Evolutionary conservation across 2,797 vertebrate genomes (phyloP), one percentile per base, ranked within the genome.

Genomic region (Brachyalestes nurse): DNA sequence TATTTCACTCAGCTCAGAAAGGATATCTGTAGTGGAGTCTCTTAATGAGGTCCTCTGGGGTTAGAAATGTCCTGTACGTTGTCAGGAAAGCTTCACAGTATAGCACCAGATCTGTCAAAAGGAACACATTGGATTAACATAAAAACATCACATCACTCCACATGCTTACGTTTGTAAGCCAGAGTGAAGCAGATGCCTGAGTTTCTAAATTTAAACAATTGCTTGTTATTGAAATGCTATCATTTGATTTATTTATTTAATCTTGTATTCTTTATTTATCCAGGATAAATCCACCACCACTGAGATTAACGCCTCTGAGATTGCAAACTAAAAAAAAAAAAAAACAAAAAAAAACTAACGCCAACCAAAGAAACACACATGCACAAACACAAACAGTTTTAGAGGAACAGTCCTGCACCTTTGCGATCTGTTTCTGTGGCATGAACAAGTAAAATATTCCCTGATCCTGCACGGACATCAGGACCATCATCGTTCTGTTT

Each of bases 391-490:
- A 78, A 0, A 23, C 17, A 82, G 9, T 14, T 45, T 10, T 45
- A 10, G 42, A 45, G 42, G 10, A 45, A 79, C 70, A 53, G 65
- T 62, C 51, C 51, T 69, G 51, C 93, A 99, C 98, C 98, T 97
- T 98, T 99, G 89, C 97, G 94, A 89, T 99, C 97, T 0, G 97
- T 99, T 91, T 99, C 97, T 0, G 98, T 99, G n/a, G 98, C 98
- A 0, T 99, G 98, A 85, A 99, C 98, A 88, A 99, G 84, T 25
- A 99, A 90, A 85, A 99, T 98, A 78, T 99, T 96, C 58, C 96
- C 96, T 0, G 98, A 99, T 76, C 98, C 98, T 0, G 97, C 97
- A 0, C 98, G 96, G 8, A 99, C 98, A 53, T 99, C 98, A 0
- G 98, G 98, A 17, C 98, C 98, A 0, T 99, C 98, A 0, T 99